Percentiles rank a stretch among this genome's conserved stretches.
Evolutionary conservation across 2,888 invertebrate species (phyloP).

Genomic region (Lampropteryx suffumata): DNA sequence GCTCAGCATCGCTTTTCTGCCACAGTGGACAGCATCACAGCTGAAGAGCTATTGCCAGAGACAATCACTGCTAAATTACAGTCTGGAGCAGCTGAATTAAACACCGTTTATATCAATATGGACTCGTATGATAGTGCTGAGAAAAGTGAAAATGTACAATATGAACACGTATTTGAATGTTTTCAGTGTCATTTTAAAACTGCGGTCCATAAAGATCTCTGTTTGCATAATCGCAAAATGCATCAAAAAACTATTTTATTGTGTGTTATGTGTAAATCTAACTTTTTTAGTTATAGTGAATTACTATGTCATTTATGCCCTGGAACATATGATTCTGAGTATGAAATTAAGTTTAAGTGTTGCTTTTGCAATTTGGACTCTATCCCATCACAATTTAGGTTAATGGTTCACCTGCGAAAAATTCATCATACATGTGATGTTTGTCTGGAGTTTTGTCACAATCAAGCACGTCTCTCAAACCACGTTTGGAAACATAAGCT

Average conservation of each 20-base stretch:
- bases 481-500: conserved; percentile 96
- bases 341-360: conserved; percentile 89
- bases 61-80: conserved; percentile 87
- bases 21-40: conserved; percentile 89
- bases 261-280: conserved; percentile 94
- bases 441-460: conserved; percentile 91
- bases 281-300: conserved; percentile 94
- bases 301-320: conserved; percentile 94
- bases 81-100: conserved; percentile 83
- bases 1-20: conserved; percentile 91
- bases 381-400: conserved; percentile 92
- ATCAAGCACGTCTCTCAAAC: conserved; percentile 90
- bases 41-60: conserved; percentile 87
- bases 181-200: conserved; percentile 93
- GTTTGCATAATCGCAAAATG: conserved; percentile 93
- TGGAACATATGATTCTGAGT: conserved; percentile 86
- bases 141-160: conserved; percentile 79
- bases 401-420: conserved; percentile 94
- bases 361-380: conserved; percentile 90
- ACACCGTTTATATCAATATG: conserved; percentile 86
- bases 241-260: conserved; percentile 91
- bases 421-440: conserved; percentile 94
- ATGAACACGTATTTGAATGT: conserved; percentile 90
- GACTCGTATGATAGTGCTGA: conserved; percentile 86
- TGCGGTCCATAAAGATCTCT: conserved; percentile 91